Percentiles rank a stretch among this genome's conserved stretches.
These are phyloP conservation scores for Panurus biarmicus DNA, from an alignment of 2,113 vertebrate genomes.

Conservation along the genomic window DNA sequence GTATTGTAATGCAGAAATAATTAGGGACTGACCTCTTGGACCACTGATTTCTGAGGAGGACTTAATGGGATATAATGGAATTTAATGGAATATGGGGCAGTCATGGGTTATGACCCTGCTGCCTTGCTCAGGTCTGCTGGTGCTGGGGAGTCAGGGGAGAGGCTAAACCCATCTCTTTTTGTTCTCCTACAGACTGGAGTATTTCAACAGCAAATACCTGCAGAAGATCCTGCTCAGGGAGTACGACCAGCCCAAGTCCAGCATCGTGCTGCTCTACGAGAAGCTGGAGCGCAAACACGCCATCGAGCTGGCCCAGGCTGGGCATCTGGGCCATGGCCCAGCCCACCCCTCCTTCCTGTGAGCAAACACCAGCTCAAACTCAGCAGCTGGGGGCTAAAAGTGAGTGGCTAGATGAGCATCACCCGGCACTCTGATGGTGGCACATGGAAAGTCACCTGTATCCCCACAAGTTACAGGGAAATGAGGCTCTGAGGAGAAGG, in stretches of 20 bases:
- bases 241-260: conserved; percentile 73
- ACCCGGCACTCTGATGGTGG: fast-evolving
- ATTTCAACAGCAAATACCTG: conserved; percentile 81
- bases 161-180: background rate
- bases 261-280: conserved; percentile 81
- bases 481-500: background rate
- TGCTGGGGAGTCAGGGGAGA: background rate
- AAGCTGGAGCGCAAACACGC: conserved; percentile 78
- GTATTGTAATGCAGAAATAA: background rate
- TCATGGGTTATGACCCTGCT: fast-evolving
- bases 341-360: conserved; percentile 41
- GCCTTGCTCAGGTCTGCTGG: background rate
- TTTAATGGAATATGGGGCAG: background rate
- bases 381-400: background rate
- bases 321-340: conserved; percentile 18
- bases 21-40: background rate
- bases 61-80: background rate
- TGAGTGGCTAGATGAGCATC: background rate
- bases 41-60: background rate
- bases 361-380: background rate
- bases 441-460: fast-evolving
- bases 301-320: conserved; percentile 65
- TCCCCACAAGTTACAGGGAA: background rate
- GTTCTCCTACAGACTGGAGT: conserved; percentile 67
- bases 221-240: conserved; percentile 79